Evolutionary conservation across 2,888 invertebrate species (phyloP), one percentile per base, ranked within the genome.

Genomic region (Myopa testacea): DNA sequence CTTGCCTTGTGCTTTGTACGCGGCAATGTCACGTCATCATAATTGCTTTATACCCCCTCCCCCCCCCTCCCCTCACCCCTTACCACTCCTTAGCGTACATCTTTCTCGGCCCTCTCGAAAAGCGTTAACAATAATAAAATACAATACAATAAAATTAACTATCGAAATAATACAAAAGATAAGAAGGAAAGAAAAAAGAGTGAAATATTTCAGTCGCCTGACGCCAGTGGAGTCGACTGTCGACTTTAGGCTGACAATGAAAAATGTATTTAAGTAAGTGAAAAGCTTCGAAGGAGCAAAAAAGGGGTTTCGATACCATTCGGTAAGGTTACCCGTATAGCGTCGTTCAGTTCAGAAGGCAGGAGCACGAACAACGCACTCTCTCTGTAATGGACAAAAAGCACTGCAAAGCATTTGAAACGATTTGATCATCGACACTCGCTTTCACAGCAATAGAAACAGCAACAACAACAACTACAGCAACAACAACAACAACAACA

Each of bases 1-100:
- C n/a, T 26, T 63, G 38, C 19, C 26, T 62, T 60, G 38, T 19
- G 10, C n/a, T 55, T 14, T 45, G 60, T 71, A 76, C 75, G 78
- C 80, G 78, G 81, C 80, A 77, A 80, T 82, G 82, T 82, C 82
- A 82, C 82, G 80, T 82, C 82, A 82, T 81, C 80, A 81, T 82
- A 82, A 82, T 82, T 81, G 82, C 80, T 82, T 82, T 79, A 82
- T 81, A 72, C 80, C 80, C 78, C 76, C 80, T 78, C 76, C 7
- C 14, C 37, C 65, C 16, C n/a, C 16, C 4, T 37, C 65, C 65
- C 34, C 38, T 10, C 10, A 4, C 14, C 34, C 4, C 16, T 38
- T 12, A 34, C 38, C 65, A 3, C 34, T 12, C 34, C 38, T 3
- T 4, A 26, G 10, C 65, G 7, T 2, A 0, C 62, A 63, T 26